Evolutionary conservation across 2,113 vertebrate species (phyloP), one percentile per base, ranked within the genome.

Genomic region (Felis chaus): DNA sequence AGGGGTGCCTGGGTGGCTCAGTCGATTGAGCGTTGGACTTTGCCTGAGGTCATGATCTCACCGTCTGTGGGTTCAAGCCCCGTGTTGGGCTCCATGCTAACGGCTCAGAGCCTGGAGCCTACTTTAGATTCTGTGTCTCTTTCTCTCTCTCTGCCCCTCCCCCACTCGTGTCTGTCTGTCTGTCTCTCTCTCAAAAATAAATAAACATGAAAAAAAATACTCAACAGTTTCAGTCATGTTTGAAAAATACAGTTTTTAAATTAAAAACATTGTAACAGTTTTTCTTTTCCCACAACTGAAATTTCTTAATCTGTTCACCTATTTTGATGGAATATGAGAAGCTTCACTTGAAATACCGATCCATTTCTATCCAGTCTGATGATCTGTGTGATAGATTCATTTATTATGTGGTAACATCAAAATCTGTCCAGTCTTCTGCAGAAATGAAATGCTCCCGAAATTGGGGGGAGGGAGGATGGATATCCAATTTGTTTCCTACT

Each of bases 271-370:
- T 39, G 14, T 55, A 57, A 93, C 31, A 6, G 0, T 29, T 95
- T 96, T 80, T 95, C 61, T 95, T 85, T 96, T 61, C 48, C 80
- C 39, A 55, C 19, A 93, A 48, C 14, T 74, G 50, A 73, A 95
- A 55, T 84, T 36, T 92, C 39, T 89, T 93, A 48, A 78, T 91
- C 81, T 88, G 12, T 25, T 94, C 88, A 95, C 50, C 45, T 45
- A 48, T 76, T 93, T 78, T 93, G 29, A 55, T 86, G 61, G 50
- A 39, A 91, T 39, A 21, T 7, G 15, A 80, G 74, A 90, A 48
- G 65, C 45, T 96, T 85, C 84, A 33, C 87, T 85, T 81, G 76
- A 93, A 93, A 94, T 78, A 39, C 13, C 14, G 55, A 33, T 33
- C 53, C 76, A 69, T 68, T 82, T 83, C 68, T 74, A 71, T 88